These are phyloP conservation scores for Nanorana parkeri DNA, from an alignment of 2,113 vertebrate species.

Conservation along the genomic window DNA sequence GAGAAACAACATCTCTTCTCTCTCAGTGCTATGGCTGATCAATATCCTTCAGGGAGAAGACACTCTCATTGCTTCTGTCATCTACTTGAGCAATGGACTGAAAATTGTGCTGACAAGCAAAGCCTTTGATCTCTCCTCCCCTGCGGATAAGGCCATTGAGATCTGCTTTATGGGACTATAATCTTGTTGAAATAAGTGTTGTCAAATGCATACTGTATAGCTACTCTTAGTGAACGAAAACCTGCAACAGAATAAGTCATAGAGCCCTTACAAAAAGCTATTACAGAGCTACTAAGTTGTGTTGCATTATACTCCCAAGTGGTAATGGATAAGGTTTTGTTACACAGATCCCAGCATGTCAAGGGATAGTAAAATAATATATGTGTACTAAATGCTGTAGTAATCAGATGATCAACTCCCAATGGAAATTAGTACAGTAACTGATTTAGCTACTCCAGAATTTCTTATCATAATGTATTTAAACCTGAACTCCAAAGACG, in stretches of 20 bases:
- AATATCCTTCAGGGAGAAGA: slow-evolving; percentile 38
- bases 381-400: neutral
- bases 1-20: slow-evolving; percentile 6
- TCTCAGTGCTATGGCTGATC: slow-evolving; percentile 22
- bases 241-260: neutral
- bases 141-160: slow-evolving; percentile 43
- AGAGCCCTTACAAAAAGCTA: neutral
- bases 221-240: neutral
- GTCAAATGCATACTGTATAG: slow-evolving; percentile 9
- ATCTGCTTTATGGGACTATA: slow-evolving; percentile 43
- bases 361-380: slow-evolving; percentile 31
- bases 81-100: slow-evolving; percentile 32
- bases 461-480: neutral
- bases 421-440: neutral
- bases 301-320: neutral
- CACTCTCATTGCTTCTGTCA: slow-evolving; percentile 35
- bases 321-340: neutral
- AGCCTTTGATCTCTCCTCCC: slow-evolving; percentile 52
- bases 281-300: neutral
- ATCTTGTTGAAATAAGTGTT: slow-evolving; percentile 45
- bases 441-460: neutral
- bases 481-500: no score
- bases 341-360: slow-evolving; percentile 8
- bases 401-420: slow-evolving; percentile 27
- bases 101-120: slow-evolving; percentile 52